Percentiles rank a stretch among this genome's conserved stretches.
These are phyloP conservation scores for Cheumatopsyche charites DNA, from an alignment of 1,140 invertebrate species.

Conservation along the genomic window DNA sequence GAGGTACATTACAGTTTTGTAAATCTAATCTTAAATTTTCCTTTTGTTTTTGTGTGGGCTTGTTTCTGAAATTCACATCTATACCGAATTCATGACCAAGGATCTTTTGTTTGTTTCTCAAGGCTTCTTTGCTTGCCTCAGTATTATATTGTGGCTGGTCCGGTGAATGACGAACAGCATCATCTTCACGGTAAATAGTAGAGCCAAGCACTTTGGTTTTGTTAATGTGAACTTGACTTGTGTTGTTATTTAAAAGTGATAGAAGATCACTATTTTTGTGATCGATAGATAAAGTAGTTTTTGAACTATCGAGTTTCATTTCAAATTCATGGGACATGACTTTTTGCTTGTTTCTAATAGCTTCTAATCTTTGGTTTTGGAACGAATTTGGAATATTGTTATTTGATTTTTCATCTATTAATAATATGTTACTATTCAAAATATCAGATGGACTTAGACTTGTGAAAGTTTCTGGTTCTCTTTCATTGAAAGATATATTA, in stretches of 20 bases:
- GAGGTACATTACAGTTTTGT: conserved; percentile 47
- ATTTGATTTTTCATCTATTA: conserved; percentile 20
- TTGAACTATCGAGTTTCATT: conserved; percentile 1
- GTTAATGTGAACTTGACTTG: conserved; percentile 19
- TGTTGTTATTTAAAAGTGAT: background rate
- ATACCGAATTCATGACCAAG: conserved; percentile 43
- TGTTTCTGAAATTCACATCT: conserved; percentile 2
- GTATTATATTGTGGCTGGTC: conserved; percentile 40
- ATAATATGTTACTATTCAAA: conserved; percentile 51
- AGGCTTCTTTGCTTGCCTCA: conserved; percentile 44
- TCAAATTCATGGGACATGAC: conserved; percentile 57
- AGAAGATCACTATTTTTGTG: background rate
- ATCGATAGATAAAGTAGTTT: background rate
- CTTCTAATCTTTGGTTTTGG: conserved; percentile 51
- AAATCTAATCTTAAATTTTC: conserved; percentile 56
- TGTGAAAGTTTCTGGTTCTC: conserved; percentile 46
- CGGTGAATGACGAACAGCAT: conserved; percentile 41
- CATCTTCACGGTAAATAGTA: conserved; percentile 1
- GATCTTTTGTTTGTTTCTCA: conserved; percentile 45
- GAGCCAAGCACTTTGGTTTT: conserved; percentile 31
- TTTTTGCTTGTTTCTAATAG: conserved; percentile 56
- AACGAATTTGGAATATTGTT: conserved; percentile 35
- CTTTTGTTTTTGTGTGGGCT: conserved; percentile 34
- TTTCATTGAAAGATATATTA: conserved; percentile 45
- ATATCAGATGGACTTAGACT: conserved; percentile 51